Base-by-base conservation (phyloP, 2,888 invertebrate genomes). In the Hedychridium roseum region DNA sequence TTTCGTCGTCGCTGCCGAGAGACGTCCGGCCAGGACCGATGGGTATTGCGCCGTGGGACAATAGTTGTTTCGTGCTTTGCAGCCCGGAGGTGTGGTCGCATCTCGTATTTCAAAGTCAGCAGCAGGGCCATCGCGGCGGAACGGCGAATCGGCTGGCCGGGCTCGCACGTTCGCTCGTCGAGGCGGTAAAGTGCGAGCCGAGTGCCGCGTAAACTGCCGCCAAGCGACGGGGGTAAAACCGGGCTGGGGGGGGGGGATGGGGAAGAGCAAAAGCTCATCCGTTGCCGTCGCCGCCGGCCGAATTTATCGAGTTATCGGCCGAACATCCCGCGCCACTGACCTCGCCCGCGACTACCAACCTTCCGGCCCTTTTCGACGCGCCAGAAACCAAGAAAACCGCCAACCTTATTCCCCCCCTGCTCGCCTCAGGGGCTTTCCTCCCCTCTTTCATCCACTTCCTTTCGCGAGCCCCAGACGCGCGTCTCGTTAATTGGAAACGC, bases 21-120 rank as follows among this genome's bases (percentile, higher is more conserved):
- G 23, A 23, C 23, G 23, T 5, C 9, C 5, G 5, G 23, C 5
- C 23, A 23, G 23, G 9, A 23, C 5, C 5, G 23, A 5, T 6
- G 5, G 23, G 34, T 50, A 43, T 36, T 42, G 48, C 37, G 40
- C 44, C 41, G 43, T 34, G 16, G 64, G 71, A 73, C 73, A 73
- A 72, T 68, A 68, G 68, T 70, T 70, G 54, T 48, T 40, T 68
- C 30, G 60, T 56, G 2, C 1, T 4, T 20, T 58, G 63, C 66
- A 68, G 68, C n/a, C n/a, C n/a, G 70, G 65, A 73, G 75, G 74
- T 74, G 74, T 75, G 76, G 74, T 62, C 64, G 62, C 43, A 57
- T 52, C 54, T 62, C 70, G 70, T 76, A 74, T 73, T 73, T 76
- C 70, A 74, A 59, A 75, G 76, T 74, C 76, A 74, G 66, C 61